Conservation (phyloP, 1,140 invertebrate species). For the Oedothorax gibbosus region DNA sequence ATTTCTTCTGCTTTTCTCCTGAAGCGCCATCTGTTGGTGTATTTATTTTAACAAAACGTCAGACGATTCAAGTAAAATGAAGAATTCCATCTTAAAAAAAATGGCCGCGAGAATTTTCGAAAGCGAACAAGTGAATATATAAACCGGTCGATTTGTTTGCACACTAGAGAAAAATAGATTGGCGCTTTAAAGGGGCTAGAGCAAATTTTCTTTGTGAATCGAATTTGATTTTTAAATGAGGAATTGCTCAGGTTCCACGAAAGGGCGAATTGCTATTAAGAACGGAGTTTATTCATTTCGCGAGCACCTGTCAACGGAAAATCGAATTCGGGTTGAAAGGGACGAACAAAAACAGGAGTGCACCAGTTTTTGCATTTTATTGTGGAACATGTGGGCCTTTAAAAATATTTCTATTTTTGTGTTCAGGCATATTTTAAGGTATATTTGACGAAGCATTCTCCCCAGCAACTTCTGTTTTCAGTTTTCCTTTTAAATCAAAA, state of each 20-base stretch:
- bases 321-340: no score
- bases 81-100: slow-evolving; percentile 33
- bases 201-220: slow-evolving; percentile 1
- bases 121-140: slow-evolving; percentile 35
- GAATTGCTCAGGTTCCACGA: not conserved
- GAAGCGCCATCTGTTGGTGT: slow-evolving; percentile 48
- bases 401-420: no score
- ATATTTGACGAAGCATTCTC: no score
- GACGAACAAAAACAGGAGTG: no score
- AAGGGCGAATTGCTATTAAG: slow-evolving; percentile 27
- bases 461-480: no score
- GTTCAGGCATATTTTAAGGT: no score
- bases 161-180: slow-evolving; percentile 12
- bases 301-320: not conserved
- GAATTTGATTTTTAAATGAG: slow-evolving; percentile 24
- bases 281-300: slow-evolving; percentile 22
- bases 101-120: slow-evolving; percentile 17
- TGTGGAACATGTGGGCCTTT: no score
- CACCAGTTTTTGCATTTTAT: no score
- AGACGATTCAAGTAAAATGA: slow-evolving; percentile 10
- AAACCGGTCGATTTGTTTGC: slow-evolving; percentile 36
- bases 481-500: no score
- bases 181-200: not conserved
- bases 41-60: slow-evolving; percentile 44
- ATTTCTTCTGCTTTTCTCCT: not conserved